Evolutionary conservation across 1,140 invertebrate species (phyloP).

Genomic region (Ostrea edulis): DNA sequence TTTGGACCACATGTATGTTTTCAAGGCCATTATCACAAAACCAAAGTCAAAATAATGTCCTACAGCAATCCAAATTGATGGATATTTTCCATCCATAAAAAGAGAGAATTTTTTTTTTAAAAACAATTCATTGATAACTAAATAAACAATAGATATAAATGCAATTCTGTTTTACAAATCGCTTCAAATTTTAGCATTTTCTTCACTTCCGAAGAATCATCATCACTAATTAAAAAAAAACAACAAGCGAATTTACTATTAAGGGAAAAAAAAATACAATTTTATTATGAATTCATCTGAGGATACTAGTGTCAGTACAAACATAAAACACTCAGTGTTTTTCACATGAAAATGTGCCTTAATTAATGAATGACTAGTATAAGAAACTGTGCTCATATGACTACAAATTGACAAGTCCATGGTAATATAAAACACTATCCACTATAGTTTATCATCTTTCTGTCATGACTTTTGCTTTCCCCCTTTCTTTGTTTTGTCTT

Average conservation of each 20-base stretch:
- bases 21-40: not conserved
- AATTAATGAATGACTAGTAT: conserved; percentile 14
- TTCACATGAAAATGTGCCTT: not conserved
- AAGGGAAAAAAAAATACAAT: too few relatives aligned
- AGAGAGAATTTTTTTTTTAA: too few relatives aligned
- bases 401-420: not conserved
- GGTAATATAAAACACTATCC: not conserved
- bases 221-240: too few relatives aligned
- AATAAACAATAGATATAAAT: too few relatives aligned
- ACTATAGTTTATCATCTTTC: not conserved
- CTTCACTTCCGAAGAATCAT: too few relatives aligned
- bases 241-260: too few relatives aligned
- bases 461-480: conserved; percentile 51
- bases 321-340: not conserved
- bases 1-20: not conserved
- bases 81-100: too few relatives aligned
- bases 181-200: too few relatives aligned
- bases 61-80: too few relatives aligned
- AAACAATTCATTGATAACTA: too few relatives aligned
- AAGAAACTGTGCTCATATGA: not conserved
- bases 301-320: not conserved
- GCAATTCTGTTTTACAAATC: too few relatives aligned
- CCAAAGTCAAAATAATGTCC: not conserved
- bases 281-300: too few relatives aligned
- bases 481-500: conserved; percentile 64